Percentiles rank a stretch among this genome's conserved stretches.
Evolutionary conservation across 2,113 vertebrate species (phyloP).

Genomic region (Larimichthys polyactis): DNA sequence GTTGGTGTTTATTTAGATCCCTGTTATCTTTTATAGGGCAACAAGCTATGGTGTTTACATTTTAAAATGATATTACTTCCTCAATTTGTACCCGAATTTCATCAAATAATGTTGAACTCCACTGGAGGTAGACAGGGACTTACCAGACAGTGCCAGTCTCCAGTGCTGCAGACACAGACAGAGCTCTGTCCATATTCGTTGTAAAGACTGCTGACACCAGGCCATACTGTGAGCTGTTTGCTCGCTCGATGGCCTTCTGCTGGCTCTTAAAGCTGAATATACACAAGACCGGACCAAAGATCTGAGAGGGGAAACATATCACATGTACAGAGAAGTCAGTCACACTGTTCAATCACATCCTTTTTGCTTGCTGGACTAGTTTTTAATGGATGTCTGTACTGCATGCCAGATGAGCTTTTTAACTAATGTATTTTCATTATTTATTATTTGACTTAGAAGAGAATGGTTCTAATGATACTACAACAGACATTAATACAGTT

Average conservation of each 20-base stretch:
- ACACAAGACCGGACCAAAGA: constrained; percentile 94
- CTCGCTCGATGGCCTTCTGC: constrained; percentile 90
- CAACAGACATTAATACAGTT: too few relatives aligned
- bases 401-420: neutral
- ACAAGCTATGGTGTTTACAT: too few relatives aligned
- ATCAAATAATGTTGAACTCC: neutral
- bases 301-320: constrained; percentile 77
- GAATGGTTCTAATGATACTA: too few relatives aligned
- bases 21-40: too few relatives aligned
- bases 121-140: constrained; percentile 48
- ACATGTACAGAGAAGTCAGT: neutral
- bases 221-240: constrained; percentile 89
- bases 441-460: too few relatives aligned
- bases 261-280: constrained; percentile 94
- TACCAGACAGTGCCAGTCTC: constrained; percentile 95
- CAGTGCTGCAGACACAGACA: constrained; percentile 88
- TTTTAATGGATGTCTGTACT: neutral
- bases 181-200: constrained; percentile 89
- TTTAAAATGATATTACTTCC: neutral
- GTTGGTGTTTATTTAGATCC: too few relatives aligned
- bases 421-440: neutral
- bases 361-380: neutral
- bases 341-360: neutral
- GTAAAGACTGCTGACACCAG: constrained; percentile 94
- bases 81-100: neutral